Evolutionary conservation across 2,113 vertebrate species (phyloP), one percentile per base, ranked within the genome.

Genomic region (Hippopotamus amphibius): DNA sequence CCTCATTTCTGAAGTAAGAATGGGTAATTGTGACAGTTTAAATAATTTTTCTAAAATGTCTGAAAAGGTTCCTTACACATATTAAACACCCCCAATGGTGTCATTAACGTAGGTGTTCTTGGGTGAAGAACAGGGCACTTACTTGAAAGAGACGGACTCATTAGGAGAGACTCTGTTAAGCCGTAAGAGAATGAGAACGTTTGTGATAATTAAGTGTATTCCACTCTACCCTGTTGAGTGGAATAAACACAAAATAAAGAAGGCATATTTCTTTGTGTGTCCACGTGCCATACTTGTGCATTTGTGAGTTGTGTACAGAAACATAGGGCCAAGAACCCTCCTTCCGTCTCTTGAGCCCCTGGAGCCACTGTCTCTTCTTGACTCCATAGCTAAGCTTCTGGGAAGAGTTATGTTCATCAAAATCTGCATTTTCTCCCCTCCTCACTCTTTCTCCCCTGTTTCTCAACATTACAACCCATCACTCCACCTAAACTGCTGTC

Each of bases 11-110:
- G 37, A 77, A 50, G 50, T 48, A 84, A 66, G 43, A 10, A 57
- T 22, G 82, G 13, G n/a, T 68, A 61, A 37, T 74, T 71, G 43
- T 26, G 63, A 84, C 30, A 68, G 24, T 81, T 93, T 81, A 72
- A 88, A 43, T 24, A 30, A 57, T 43, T 63, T 96, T 74, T 53
- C 37, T n/a, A 88, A 87, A 82, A 80, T 74, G 33, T 28, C 87
- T 82, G 61, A 89, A 94, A 71, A 87, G 33, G 14, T 61, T 46
- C 55, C 37, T 85, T 13, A 41, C 79, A 85, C 21, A 57, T 30
- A 17, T 79, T 80, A 50, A 53, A 46, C 21, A 46, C 21, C 26
- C 72, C 26, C 37, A 33, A 17, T 3, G 6, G 53, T 86, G 46
- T 85, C 55, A 79, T 41, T 65, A 14, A 37, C 53, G 14, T 15